phyloP scores from a whole-genome alignment of 2,113 vertebrate genomes.

The Channa maculata region DNA sequence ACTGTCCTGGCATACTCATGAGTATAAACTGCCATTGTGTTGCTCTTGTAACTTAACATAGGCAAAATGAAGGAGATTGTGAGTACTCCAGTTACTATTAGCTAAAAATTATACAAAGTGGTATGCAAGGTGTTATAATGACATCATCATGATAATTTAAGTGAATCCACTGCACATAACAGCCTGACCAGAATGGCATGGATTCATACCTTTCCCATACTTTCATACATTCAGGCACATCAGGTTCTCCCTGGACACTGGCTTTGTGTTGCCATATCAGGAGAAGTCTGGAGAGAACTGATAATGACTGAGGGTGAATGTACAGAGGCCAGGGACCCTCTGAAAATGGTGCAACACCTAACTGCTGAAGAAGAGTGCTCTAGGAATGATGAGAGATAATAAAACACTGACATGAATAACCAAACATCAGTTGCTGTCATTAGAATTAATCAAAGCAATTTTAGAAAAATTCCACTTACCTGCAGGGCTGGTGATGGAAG shows the following conservation, averaged over 20 bases:
- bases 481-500: constrained; percentile 95
- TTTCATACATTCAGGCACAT: constrained; percentile 95
- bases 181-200: not conserved
- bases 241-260: constrained; percentile 90
- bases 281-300: constrained; percentile 93
- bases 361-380: constrained; percentile 94
- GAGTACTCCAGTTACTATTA: not conserved
- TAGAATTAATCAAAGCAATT: not conserved
- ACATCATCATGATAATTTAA: not conserved
- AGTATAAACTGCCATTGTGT: constrained; percentile 1
- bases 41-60: not conserved
- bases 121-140: not conserved
- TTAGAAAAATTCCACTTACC: constrained; percentile 74
- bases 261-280: constrained; percentile 98
- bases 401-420: not conserved
- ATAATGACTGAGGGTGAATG: constrained; percentile 95
- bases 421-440: not conserved
- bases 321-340: constrained; percentile 97
- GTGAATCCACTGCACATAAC: not conserved
- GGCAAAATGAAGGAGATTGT: not conserved
- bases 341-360: constrained; percentile 94
- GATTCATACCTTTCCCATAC: constrained; percentile 96
- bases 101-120: not conserved
- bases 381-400: constrained; percentile 70
- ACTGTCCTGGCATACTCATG: not conserved